A percentile compares a stretch with the other conserved stretches of the same genome.
phyloP scores from a whole-genome alignment of 37 sponge, comb jelly and placozoan species.

The Hormiphora californensis region DNA sequence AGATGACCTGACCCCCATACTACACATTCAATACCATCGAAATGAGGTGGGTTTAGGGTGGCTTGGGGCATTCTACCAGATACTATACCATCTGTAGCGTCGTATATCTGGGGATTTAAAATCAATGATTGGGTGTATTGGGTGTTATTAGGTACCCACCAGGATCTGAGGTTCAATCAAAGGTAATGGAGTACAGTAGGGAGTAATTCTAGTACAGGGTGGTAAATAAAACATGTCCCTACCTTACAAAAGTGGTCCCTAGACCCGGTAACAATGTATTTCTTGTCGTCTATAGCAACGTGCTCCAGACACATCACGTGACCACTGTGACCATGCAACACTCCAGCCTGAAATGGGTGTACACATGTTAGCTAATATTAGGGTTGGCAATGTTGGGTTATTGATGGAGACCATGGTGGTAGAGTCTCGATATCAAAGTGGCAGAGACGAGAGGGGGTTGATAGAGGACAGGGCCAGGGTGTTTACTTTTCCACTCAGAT shows the following conservation, averaged over 20 bases:
- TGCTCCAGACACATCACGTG: constrained; percentile 43
- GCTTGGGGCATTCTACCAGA: constrained; percentile 27
- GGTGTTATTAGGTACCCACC: too few relatives aligned
- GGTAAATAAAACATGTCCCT: too few relatives aligned
- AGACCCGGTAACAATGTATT: constrained; percentile 14
- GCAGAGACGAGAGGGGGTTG: too few relatives aligned
- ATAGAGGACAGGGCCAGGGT: neutral
- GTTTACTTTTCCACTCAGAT: too few relatives aligned
- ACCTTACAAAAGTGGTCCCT: constrained; percentile 52
- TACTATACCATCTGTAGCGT: constrained; percentile 38
- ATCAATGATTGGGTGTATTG: neutral
- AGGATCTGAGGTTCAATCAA: too few relatives aligned
- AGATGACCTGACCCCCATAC: constrained; percentile 29
- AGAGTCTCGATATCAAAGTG: too few relatives aligned
- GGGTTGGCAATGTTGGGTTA: neutral
- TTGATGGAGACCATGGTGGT: neutral
- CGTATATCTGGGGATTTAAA: neutral
- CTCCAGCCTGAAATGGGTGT: constrained; percentile 16
- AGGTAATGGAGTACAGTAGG: too few relatives aligned
- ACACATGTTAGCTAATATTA: neutral
- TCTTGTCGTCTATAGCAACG: constrained; percentile 24
- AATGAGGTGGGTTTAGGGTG: constrained; percentile 47
- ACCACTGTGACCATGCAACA: constrained; percentile 29
- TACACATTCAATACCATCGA: constrained; percentile 16
- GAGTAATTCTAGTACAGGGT: too few relatives aligned